A percentile compares a stretch with the other conserved stretches of the same genome.
Evolutionary conservation across 2,888 invertebrate genomes (phyloP).

Genomic region (Rhagonycha lutea): DNA sequence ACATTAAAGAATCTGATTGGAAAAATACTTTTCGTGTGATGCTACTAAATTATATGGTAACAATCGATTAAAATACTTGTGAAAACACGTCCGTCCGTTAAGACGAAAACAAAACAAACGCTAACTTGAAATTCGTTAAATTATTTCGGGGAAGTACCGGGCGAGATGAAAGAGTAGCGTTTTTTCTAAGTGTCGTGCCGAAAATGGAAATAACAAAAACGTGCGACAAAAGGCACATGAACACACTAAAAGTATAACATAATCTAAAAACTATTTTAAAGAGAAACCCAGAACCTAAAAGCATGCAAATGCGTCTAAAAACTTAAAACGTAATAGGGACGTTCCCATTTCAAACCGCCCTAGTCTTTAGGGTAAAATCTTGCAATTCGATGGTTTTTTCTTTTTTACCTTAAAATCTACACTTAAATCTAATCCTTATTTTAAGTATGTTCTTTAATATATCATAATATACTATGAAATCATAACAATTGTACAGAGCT

Average conservation of each 20-base stretch:
- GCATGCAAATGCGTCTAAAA: constrained; percentile 23
- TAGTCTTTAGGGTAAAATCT: constrained; percentile 23
- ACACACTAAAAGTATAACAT: constrained; percentile 35
- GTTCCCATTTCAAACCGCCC: constrained; percentile 4
- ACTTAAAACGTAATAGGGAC: constrained; percentile 21
- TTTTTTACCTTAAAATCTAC: constrained; percentile 36
- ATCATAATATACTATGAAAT: constrained; percentile 56
- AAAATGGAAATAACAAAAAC: background rate
- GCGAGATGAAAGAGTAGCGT: background rate
- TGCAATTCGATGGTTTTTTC: constrained; percentile 40
- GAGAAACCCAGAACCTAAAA: constrained; percentile 18
- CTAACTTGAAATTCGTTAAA: background rate
- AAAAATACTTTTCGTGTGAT: constrained; percentile 41
- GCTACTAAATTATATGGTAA: constrained; percentile 27
- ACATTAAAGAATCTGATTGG: constrained; percentile 11
- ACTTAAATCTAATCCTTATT: constrained; percentile 41
- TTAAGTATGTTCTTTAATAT: constrained; percentile 40
- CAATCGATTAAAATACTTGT: constrained; percentile 3
- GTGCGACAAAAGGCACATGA: constrained; percentile 32
- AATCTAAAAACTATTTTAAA: constrained; percentile 23
- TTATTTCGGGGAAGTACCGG: background rate
- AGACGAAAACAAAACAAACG: background rate
- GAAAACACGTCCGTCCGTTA: background rate
- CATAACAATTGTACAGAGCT: constrained; percentile 56
- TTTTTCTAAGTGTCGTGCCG: background rate